Percentiles rank a stretch among this genome's conserved stretches.
Evolutionary conservation across 2,113 vertebrate genomes (phyloP).

Genomic region (Prionailurus viverrinus): DNA sequence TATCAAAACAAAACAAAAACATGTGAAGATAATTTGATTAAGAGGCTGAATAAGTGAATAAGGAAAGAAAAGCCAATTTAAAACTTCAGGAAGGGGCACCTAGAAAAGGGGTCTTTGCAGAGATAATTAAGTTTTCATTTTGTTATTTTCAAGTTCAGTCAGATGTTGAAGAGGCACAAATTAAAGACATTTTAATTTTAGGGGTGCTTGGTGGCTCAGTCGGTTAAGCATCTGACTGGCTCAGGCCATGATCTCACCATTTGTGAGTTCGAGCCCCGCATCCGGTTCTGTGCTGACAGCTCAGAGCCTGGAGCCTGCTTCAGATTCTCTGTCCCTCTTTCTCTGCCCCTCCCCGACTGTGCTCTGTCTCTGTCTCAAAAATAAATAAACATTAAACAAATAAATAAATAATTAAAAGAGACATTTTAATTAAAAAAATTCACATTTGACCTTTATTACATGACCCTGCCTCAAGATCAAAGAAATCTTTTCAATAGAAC

Average conservation of each 20-base stretch:
- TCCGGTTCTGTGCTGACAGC: no score
- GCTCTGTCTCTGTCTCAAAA: no score
- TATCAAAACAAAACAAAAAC: background rate
- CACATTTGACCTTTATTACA: slow-evolving; percentile 54
- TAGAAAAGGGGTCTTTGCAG: slow-evolving; percentile 9
- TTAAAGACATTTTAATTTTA: slow-evolving; percentile 54
- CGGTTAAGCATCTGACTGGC: no score
- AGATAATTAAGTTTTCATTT: background rate
- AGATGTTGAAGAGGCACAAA: slow-evolving; percentile 31
- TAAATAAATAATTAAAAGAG: background rate
- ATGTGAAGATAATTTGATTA: background rate
- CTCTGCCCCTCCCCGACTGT: no score
- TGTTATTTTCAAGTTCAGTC: slow-evolving; percentile 46
- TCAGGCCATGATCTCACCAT: no score
- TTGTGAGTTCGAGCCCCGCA: no score
- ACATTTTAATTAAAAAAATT: slow-evolving; percentile 59
- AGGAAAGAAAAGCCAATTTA: slow-evolving; percentile 3
- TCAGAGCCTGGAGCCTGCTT: no score
- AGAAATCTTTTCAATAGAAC: slow-evolving; percentile 26
- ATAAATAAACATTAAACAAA: no score
- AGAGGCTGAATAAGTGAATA: background rate
- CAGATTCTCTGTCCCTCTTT: no score
- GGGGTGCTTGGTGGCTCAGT: no score
- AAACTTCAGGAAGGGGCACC: slow-evolving; percentile 30
- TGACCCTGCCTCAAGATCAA: slow-evolving; percentile 35